Evolutionary conservation across 2,797 vertebrate species (phyloP).

Genomic region (Heliangelus exortis): DNA sequence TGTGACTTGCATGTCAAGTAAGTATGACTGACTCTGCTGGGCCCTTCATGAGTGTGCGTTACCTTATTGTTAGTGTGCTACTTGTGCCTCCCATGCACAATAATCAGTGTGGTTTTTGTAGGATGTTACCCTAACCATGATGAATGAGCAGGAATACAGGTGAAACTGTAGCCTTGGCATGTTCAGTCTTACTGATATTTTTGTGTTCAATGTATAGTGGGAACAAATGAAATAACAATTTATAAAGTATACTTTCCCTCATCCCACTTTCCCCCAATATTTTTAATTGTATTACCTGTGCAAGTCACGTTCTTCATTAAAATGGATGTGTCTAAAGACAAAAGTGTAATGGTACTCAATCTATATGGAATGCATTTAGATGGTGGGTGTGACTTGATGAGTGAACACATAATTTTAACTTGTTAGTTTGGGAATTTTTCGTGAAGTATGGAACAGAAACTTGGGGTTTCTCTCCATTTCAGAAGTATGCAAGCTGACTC

Average conservation of each 20-base stretch:
- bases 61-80: not conserved
- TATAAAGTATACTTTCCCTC: not conserved
- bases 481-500: not conserved
- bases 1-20: not conserved
- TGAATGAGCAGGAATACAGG: not conserved
- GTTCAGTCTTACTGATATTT: not conserved
- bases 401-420: not conserved
- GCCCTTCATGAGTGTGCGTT: not conserved
- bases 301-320: not conserved
- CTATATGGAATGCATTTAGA: not conserved
- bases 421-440: not conserved
- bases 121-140: not conserved
- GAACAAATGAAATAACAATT: not conserved
- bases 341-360: not conserved
- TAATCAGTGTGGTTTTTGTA: not conserved
- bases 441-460: not conserved
- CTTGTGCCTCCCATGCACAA: accelerated
- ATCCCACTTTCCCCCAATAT: not conserved
- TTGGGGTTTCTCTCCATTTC: not conserved
- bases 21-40: not conserved
- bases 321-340: not conserved
- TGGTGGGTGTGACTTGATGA: not conserved
- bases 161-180: not conserved
- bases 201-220: not conserved
- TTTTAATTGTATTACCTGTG: not conserved